phyloP scores from a whole-genome alignment of 2,888 invertebrate genomes.

The Phyllotreta cruciferae region DNA sequence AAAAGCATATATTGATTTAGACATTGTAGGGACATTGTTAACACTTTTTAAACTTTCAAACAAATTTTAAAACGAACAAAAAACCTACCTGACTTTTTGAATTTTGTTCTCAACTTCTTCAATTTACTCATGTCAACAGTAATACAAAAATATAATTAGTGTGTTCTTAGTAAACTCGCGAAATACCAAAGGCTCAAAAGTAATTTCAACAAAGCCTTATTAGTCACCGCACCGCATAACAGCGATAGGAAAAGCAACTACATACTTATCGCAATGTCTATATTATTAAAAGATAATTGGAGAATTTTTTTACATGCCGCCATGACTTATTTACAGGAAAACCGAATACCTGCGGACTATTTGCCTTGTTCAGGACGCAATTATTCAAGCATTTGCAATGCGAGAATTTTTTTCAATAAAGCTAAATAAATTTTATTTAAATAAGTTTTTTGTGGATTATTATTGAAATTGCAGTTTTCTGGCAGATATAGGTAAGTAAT shows the following conservation, averaged over 20 bases:
- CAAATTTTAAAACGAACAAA: neutral
- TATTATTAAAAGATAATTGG: constrained; percentile 4
- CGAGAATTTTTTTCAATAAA: no score
- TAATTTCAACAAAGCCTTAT: constrained; percentile 5
- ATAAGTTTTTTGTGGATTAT: no score
- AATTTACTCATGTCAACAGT: constrained; percentile 7
- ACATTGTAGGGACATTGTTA: no score
- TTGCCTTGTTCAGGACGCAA: no score
- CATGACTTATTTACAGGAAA: neutral
- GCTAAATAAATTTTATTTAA: no score
- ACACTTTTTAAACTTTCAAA: neutral
- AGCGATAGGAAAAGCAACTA: constrained; percentile 12
- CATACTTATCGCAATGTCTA: constrained; percentile 10
- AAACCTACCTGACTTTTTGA: constrained; percentile 8
- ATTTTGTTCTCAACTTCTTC: constrained; percentile 5
- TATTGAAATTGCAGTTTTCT: no score
- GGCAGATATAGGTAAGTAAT: no score
- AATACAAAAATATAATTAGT: no score
- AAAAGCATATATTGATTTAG: no score
- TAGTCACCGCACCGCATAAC: constrained; percentile 20
- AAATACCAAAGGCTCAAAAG: constrained; percentile 4
- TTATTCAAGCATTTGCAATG: no score
- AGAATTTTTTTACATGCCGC: constrained; percentile 9
- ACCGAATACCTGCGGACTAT: no score
- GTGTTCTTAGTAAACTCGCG: neutral